A percentile compares a stretch with the other conserved stretches of the same genome.
Conservation (phyloP, 2,113 vertebrate species). For the Nicator chloris region DNA sequence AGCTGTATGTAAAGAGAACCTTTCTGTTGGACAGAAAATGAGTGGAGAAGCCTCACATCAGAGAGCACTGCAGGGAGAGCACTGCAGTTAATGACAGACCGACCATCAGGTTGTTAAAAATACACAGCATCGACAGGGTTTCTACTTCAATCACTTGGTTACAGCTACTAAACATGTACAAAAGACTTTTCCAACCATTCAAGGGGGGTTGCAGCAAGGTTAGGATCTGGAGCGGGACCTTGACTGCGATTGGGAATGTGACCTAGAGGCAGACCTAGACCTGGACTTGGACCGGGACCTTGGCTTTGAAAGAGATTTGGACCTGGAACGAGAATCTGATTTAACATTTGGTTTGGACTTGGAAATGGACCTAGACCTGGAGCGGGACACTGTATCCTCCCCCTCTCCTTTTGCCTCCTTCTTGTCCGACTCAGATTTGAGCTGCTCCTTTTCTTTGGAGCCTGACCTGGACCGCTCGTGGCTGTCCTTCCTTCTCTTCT, state of each 20-base stretch:
- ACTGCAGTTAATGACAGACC: slow-evolving; percentile 52
- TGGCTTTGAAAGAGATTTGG: slow-evolving; percentile 76
- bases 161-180: slow-evolving; percentile 79
- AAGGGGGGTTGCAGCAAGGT: slow-evolving; percentile 39
- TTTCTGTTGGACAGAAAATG: not conserved
- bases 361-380: slow-evolving; percentile 76
- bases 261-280: slow-evolving; percentile 76
- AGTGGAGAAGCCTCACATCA: slow-evolving; percentile 17
- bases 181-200: slow-evolving; percentile 64
- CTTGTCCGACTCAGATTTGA: slow-evolving; percentile 52
- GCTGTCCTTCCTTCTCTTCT: slow-evolving; percentile 80
- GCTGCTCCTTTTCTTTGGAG: slow-evolving; percentile 64
- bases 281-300: slow-evolving; percentile 76
- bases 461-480: slow-evolving; percentile 74
- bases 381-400: slow-evolving; percentile 51
- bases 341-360: slow-evolving; percentile 74
- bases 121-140: slow-evolving; percentile 71
- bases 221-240: slow-evolving; percentile 83
- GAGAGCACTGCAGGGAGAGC: slow-evolving; percentile 56
- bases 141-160: slow-evolving; percentile 79
- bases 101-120: slow-evolving; percentile 69
- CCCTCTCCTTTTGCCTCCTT: slow-evolving; percentile 57
- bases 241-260: slow-evolving; percentile 69
- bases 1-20: not conserved
- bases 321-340: slow-evolving; percentile 76